Evolutionary conservation across 2,888 invertebrate genomes (phyloP).

Genomic region (Cantharis rustica): DNA sequence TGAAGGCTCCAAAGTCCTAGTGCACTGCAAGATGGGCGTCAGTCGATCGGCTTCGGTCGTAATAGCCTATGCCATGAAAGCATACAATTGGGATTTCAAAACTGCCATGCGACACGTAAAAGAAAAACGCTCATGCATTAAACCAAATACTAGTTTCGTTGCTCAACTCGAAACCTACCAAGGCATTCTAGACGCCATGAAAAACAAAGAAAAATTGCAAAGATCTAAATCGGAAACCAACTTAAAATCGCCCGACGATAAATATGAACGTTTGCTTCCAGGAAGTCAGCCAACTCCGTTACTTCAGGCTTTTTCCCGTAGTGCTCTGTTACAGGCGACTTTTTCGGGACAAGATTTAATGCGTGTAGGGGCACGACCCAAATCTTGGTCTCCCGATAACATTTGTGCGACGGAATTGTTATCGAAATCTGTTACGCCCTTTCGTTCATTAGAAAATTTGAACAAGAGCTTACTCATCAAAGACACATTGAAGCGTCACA

Average conservation of each 20-base stretch:
- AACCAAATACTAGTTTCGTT: conserved; percentile 94
- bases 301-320: conserved; percentile 59
- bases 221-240: conserved; percentile 93
- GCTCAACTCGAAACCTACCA: conserved; percentile 94
- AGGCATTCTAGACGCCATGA: conserved; percentile 93
- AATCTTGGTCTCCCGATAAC: conserved; percentile 63
- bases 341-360: conserved; percentile 38
- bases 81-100: conserved; percentile 90
- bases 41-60: conserved; percentile 98
- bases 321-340: conserved; percentile 30
- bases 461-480: conserved; percentile 36
- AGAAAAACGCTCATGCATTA: conserved; percentile 88
- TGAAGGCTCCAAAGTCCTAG: conserved; percentile 91
- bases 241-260: conserved; percentile 70
- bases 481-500: conserved; percentile 29
- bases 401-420: conserved; percentile 64
- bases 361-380: conserved; percentile 54
- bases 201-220: conserved; percentile 90
- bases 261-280: conserved; percentile 60
- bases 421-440: conserved; percentile 62
- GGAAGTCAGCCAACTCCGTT: conserved; percentile 66
- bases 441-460: conserved; percentile 72
- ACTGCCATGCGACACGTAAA: conserved; percentile 90
- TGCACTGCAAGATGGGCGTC: conserved; percentile 99
- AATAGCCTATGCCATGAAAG: conserved; percentile 98